phyloP scores from a whole-genome alignment of 2,113 vertebrate genomes.

The Phyllostomus hastatus region DNA sequence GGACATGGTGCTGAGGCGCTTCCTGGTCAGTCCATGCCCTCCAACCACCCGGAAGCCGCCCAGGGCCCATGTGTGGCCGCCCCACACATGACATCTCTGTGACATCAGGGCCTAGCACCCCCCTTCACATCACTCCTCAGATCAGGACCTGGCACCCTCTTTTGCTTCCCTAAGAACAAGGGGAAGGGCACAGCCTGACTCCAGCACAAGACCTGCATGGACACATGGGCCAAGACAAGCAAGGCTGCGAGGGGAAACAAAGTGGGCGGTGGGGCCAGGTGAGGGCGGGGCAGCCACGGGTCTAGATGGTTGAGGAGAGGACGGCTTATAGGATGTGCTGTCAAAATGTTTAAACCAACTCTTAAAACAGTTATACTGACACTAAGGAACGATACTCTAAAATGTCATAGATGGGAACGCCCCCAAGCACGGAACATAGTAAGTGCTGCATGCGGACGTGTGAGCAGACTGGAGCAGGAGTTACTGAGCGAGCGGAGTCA shows the following conservation, averaged over 20 bases:
- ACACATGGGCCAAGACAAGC: slow-evolving; percentile 42
- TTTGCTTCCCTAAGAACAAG: slow-evolving; percentile 5
- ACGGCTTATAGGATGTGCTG: slow-evolving; percentile 49
- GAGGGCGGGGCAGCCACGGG: not conserved
- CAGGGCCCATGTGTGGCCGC: not conserved
- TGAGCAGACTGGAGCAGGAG: slow-evolving; percentile 59
- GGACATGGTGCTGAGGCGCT: not conserved
- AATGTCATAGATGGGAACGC: not conserved
- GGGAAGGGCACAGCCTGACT: not conserved
- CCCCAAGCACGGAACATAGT: slow-evolving; percentile 54
- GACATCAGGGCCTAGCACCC: not conserved
- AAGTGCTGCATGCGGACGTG: slow-evolving; percentile 54
- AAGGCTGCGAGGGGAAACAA: not conserved
- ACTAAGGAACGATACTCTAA: slow-evolving; percentile 50
- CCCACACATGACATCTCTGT: not conserved
- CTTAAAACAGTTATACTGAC: slow-evolving; percentile 57
- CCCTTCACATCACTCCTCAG: not conserved
- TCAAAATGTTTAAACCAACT: slow-evolving; percentile 49
- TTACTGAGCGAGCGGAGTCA: slow-evolving; percentile 40
- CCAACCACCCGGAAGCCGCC: not conserved
- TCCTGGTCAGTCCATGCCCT: not conserved
- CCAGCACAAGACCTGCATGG: not conserved
- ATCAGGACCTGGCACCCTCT: not conserved
- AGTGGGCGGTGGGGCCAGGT: not conserved
- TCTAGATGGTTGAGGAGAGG: slow-evolving; percentile 52